Evolutionary conservation across 1,140 invertebrate species (phyloP), one percentile per base, ranked within the genome.

Genomic region (Cydia splendana): DNA sequence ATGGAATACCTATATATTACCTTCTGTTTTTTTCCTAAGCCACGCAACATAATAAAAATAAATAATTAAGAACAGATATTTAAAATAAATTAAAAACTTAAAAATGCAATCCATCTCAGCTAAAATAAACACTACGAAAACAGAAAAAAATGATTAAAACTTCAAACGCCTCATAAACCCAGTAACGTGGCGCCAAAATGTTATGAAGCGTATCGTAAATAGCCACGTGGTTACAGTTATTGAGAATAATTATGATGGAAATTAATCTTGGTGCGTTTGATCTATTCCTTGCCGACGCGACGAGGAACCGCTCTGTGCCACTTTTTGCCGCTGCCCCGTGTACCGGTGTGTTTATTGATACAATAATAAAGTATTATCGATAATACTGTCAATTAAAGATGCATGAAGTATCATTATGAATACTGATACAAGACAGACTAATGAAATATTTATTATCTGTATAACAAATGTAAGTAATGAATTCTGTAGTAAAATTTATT

Each of bases 191-290:
- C 79, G 81, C 77, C 79, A 80, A 80, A 76, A 71, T 42, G 53
- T 79, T 79, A 80, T 77, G 76, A 76, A 78, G 80, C 48, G 18
- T 48, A 77, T 74, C 57, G 62, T 75, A 67, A 78, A 79, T 75
- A 77, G 65, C 71, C 65, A 73, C 53, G 79, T 79, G 78, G 77
- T 80, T 82, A 80, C 57, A 80, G 79, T 79, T 82, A 84, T 85
- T 80, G 80, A 80, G 75, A 51, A 79, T 82, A 81, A 86, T 84
- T 81, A 81, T 81, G 81, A 79, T 80, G 78, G 82, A 84, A 85
- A 85, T 85, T 82, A 82, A 86, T 85, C 79, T 83, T 42, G 75
- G 74, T 13, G 18, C 75, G 77, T 87, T 86, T 87, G 86, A 87
- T 87, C 85, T 87, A 86, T 84, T 85, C 84, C 77, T 53, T 18